Evolutionary conservation across 2,113 vertebrate genomes (phyloP), one percentile per base, ranked within the genome.

Genomic region (Cheilinus undulatus): DNA sequence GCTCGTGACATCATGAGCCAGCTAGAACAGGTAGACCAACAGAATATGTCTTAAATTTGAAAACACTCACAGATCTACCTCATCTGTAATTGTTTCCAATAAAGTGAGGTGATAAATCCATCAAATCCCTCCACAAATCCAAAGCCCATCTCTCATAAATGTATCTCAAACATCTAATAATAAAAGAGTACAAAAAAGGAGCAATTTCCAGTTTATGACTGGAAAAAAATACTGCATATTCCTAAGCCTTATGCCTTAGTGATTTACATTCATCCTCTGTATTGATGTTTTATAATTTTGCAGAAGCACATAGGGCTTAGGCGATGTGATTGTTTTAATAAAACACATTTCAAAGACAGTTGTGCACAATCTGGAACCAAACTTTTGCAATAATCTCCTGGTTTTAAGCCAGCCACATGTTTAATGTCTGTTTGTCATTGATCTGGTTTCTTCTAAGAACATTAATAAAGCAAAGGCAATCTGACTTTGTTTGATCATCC

Each of bases 401-500:
- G 12, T 36, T 69, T 65, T 32, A 11, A 60, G 40, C 59, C 53
- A 28, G 42, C 24, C n/a, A n/a, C n/a, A 7, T 28, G 3, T 70
- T 32, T 19, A 61, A n/a, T 54, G 24, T 56, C 52, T 72, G 3
- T 48, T 2, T 59, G 50, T 6, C 48, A 49, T 36, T 69, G 15
- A 70, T 80, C 59, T 54, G 1, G 23, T 30, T 32, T 72, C 27
- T 45, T 52, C 49, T 45, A n/a, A 56, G 52, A 58, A 43, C 23
- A 53, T 60, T 48, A 73, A 70, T 61, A 53, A 69, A 62, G 66
- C 10, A 26, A 66, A 62, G 23, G 58, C 58, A 61, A 61, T 58
- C 43, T 28, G 36, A 70, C 60, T 51, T 48, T 64, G 63, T 89
- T 84, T 89, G 78, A 86, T 89, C 86, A 70, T 57, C 51, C 56